These are phyloP conservation scores for Anabacerthia variegaticeps DNA, from an alignment of 2,797 vertebrate species.

Conservation along the genomic window DNA sequence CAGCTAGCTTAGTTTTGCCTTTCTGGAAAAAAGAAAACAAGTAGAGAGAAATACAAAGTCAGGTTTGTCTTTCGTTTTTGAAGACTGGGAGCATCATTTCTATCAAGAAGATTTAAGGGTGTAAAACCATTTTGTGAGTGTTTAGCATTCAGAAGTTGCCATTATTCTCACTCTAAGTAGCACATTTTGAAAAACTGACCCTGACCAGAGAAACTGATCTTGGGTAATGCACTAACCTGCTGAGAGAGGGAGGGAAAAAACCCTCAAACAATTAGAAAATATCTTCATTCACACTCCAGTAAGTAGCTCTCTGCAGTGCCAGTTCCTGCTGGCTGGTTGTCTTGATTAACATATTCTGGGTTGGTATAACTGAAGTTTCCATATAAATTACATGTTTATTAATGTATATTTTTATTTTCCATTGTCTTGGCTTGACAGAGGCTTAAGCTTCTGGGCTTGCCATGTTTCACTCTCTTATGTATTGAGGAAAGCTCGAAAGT, in stretches of 20 bases:
- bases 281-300: background rate
- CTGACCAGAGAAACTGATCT: background rate
- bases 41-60: background rate
- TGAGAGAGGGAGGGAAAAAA: background rate
- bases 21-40: background rate
- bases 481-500: background rate
- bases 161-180: background rate
- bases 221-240: background rate
- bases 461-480: background rate
- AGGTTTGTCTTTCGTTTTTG: background rate
- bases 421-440: background rate
- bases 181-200: background rate
- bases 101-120: background rate
- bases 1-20: background rate
- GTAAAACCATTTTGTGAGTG: background rate
- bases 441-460: background rate
- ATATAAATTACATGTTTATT: slow-evolving; percentile 20
- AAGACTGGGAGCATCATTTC: background rate
- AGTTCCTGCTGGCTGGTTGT: background rate
- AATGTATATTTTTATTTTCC: background rate
- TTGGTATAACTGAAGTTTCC: background rate
- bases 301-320: background rate
- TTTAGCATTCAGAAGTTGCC: background rate
- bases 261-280: background rate
- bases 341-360: slow-evolving; percentile 6